Base-by-base conservation (phyloP, 2,797 vertebrate species). In the Hipposideros larvatus region DNA sequence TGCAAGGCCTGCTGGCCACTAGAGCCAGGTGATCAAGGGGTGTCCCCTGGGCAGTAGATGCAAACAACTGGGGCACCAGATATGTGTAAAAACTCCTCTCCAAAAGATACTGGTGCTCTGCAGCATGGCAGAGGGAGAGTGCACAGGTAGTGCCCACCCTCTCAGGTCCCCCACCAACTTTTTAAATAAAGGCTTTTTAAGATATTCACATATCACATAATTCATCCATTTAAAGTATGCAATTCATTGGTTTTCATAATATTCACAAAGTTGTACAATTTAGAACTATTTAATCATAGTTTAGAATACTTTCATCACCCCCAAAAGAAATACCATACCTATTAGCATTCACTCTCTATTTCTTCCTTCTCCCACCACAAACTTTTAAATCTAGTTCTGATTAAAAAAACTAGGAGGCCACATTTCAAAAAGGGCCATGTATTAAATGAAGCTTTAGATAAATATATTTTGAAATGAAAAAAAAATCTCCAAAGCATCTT, bases 311-410 rank as follows among this genome's bases (percentile, higher is more conserved):
- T 84, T 84, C 79, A 77, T 85, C 19, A 37, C 21, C 57, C 31
- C n/a, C 14, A 11, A 77, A 90, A 91, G 83, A 84, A 96, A 92
- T 26, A n/a, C 68, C 8, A 26, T 4, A 48, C 4, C 59, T 37
- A 68, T 75, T 48, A 57, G n/a, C 31, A 79, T 53, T 85, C 34
- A 55, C 18, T 68, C 26, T 34, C 19, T 7, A 19, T 31, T 91
- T 83, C 28, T 21, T 59, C 53, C 34, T 51, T 7, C 4, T 4
- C 41, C 13, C 0, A 84, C 10, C 21, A 28, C 24, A 90, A 85
- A 91, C 14, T 77, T 92, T 88, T n/a, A 77, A 82, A 65, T 86
- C 26, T 78, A 86, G 24, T 77, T 90, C 37, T 91, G 77, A 61
- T 92, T 65, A 90, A 79, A 21, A 85, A 94, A 96, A 87, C 21